Percentiles rank a stretch among this genome's conserved stretches.
Evolutionary conservation across 2,888 invertebrate genomes (phyloP).

Genomic region (Tachina lurida): DNA sequence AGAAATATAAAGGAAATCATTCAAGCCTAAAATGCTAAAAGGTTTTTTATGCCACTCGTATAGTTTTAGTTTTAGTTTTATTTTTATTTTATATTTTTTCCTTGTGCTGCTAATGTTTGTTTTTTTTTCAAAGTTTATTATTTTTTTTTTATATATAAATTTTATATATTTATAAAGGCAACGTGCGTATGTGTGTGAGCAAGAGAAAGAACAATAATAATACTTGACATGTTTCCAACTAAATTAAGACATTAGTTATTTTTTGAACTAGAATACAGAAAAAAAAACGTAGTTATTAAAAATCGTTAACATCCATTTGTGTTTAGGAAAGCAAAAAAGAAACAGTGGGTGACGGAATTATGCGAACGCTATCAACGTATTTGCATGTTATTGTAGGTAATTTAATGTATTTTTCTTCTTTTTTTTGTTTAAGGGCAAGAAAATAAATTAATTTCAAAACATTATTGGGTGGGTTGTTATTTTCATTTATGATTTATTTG

Average conservation of each 20-base stretch:
- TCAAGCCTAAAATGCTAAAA: constrained; percentile 66
- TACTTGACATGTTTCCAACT: constrained; percentile 69
- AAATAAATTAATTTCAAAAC: too few species aligned
- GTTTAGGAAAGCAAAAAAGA: not conserved
- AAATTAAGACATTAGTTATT: constrained; percentile 76
- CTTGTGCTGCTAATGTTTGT: not conserved
- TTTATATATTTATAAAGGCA: constrained; percentile 15
- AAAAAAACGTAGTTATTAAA: not conserved
- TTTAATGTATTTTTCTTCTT: too few species aligned
- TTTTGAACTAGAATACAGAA: constrained; percentile 57
- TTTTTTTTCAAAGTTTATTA: not conserved
- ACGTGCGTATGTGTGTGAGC: not conserved
- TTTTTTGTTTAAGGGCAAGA: too few species aligned
- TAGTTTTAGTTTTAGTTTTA: constrained; percentile 22
- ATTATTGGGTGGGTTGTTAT: too few species aligned
- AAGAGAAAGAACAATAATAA: constrained; percentile 23
- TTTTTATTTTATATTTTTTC: constrained; percentile 11
- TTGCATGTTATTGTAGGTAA: not conserved
- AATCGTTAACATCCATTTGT: constrained; percentile 35
- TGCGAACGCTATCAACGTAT: not conserved
- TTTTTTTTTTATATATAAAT: not conserved
- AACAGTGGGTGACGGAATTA: constrained; percentile 32
- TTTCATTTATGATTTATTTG: too few species aligned
- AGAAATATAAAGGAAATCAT: constrained; percentile 68
- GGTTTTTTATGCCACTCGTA: constrained; percentile 25